A percentile compares a stretch with the other conserved stretches of the same genome.
Conservation (phyloP, 2,797 vertebrate species). For the Triplophysa yarkandensis region DNA sequence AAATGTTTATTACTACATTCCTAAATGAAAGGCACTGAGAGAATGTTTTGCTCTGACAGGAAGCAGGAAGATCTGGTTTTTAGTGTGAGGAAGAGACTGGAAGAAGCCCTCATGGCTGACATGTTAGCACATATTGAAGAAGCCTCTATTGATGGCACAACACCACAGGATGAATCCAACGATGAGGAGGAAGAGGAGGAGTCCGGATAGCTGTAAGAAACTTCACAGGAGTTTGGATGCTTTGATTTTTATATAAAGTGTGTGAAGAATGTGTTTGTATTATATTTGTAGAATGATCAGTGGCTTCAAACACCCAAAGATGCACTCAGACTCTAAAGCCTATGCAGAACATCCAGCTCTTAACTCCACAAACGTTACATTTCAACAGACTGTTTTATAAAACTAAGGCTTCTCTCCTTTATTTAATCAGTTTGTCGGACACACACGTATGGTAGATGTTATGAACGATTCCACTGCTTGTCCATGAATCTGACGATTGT, state of each 20-base stretch:
- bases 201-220: slow-evolving; percentile 78
- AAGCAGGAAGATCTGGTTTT: slow-evolving; percentile 95
- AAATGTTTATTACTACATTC: too few relatives aligned
- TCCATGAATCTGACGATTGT: not conserved
- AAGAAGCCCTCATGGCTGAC: slow-evolving; percentile 94
- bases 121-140: slow-evolving; percentile 93
- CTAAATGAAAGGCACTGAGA: not conserved
- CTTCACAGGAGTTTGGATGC: not conserved
- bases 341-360: slow-evolving; percentile 9
- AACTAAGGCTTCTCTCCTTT: slow-evolving; percentile 28
- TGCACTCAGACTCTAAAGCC: not conserved
- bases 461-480: not conserved
- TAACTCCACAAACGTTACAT: not conserved
- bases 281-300: not conserved
- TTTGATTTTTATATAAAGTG: too few relatives aligned
- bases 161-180: slow-evolving; percentile 68
- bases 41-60: slow-evolving; percentile 66
- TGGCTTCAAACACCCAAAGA: slow-evolving; percentile 10
- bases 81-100: slow-evolving; percentile 90
- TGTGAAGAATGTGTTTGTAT: not conserved
- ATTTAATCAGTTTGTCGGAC: slow-evolving; percentile 24
- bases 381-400: not conserved
- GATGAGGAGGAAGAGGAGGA: slow-evolving; percentile 72
- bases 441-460: not conserved
- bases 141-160: slow-evolving; percentile 72